Base-by-base conservation (phyloP, 1,140 invertebrate species). In the Dryas iulia region DNA sequence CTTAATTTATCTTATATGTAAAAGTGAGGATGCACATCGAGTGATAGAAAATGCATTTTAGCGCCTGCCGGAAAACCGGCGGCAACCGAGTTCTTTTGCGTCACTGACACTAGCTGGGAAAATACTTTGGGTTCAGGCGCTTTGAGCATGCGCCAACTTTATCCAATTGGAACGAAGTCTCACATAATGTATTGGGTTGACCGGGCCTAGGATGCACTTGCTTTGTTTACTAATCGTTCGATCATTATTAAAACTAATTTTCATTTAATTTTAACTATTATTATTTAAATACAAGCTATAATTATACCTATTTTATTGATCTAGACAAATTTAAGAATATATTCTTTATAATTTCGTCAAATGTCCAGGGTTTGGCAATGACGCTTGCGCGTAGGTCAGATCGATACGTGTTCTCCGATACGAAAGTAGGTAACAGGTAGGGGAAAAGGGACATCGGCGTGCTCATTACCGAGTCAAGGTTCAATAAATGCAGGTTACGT, bases 351-450 rank as follows among this genome's bases (percentile, higher is more conserved):
- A 47, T 39, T 35, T 57, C 6, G 53, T 21, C 57, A 39, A 39
- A 24, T 52, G 39, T 18, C 24, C 24, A 52, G 59, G 35, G 18
- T 25, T 54, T 10, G 21, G 30, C 64, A 70, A 71, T 71, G 73
- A 87, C 87, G 87, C 87, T 86, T 89, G 87, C 86, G 87, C 86
- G 84, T 57, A 59, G 65, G 54, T 25, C 62, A 73, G 81, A 86
- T 88, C 86, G 77, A 88, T 88, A 86, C 72, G 75, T 80, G 73
- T 73, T 77, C 74, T 74, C 73, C 56, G 66, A 71, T 66, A 68
- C 59, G 61, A 61, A 69, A 35, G 58, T 69, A 69, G 66, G 39
- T 74, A 72, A 74, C 69, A 77, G 70, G 75, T 74, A 74, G 64
- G 47, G 54, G 60, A 28, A 73, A 63, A 52, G 59, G 54, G 54